Evolutionary conservation across 1,140 invertebrate species (phyloP).

Genomic region (Muscidifurax raptorellus): DNA sequence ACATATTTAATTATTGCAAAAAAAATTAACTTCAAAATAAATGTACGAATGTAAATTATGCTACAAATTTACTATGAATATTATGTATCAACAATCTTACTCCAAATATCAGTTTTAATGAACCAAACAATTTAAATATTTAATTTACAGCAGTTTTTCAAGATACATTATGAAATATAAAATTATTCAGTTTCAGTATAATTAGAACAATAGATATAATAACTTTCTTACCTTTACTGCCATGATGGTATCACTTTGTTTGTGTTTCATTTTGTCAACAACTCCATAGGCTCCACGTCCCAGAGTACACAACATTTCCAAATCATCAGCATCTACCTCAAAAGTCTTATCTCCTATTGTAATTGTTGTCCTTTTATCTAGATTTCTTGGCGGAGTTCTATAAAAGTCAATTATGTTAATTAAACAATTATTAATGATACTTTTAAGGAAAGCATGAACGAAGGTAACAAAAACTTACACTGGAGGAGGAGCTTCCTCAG

Average conservation of each 20-base stretch:
- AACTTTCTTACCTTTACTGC: constrained; percentile 91
- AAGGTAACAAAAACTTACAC: constrained; percentile 67
- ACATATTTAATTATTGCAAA: constrained; percentile 48
- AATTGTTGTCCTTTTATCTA: constrained; percentile 90
- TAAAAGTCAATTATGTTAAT: constrained; percentile 53
- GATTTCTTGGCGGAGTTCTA: constrained; percentile 86
- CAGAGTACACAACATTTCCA: constrained; percentile 90
- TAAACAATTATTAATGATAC: background rate
- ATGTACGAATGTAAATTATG: background rate
- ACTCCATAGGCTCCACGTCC: constrained; percentile 97
- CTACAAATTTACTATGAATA: background rate
- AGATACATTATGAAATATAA: constrained; percentile 18
- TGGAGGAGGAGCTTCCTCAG: constrained; percentile 69
- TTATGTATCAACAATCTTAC: background rate
- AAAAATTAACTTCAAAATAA: background rate
- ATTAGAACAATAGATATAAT: constrained; percentile 8
- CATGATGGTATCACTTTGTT: constrained; percentile 91
- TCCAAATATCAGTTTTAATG: background rate
- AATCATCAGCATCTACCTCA: constrained; percentile 93
- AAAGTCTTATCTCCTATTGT: constrained; percentile 91
- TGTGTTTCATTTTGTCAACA: constrained; percentile 97
- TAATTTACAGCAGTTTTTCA: background rate
- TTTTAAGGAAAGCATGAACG: background rate
- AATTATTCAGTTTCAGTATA: constrained; percentile 30
- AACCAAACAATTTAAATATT: background rate